Percentiles rank a stretch among this genome's conserved stretches.
phyloP scores from a whole-genome alignment of 2,113 vertebrate species.

The Sebastes fasciatus region DNA sequence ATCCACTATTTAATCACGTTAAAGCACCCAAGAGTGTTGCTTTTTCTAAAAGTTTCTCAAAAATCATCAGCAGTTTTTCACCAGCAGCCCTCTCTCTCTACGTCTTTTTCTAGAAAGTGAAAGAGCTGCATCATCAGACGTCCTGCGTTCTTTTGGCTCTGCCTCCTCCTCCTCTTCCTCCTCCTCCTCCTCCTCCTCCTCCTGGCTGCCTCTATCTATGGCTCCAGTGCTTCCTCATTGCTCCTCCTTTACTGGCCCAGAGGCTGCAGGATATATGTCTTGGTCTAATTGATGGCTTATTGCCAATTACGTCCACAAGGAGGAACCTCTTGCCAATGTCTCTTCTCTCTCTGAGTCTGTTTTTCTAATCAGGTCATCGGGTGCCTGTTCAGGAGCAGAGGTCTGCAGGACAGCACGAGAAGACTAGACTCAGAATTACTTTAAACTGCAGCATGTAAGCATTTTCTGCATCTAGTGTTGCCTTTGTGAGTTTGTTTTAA shows the following conservation, averaged over 20 bases:
- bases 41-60: neutral
- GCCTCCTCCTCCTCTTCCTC: constrained; percentile 3
- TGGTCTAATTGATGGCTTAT: constrained; percentile 43
- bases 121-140: constrained; percentile 51
- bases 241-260: constrained; percentile 22
- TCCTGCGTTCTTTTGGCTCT: constrained; percentile 30
- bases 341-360: constrained; percentile 4
- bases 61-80: constrained; percentile 13
- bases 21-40: neutral
- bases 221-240: constrained; percentile 23
- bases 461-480: neutral
- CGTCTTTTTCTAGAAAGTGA: neutral
- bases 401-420: neutral
- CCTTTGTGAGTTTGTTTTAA: neutral
- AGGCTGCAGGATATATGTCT: constrained; percentile 42
- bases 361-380: constrained; percentile 24
- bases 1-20: neutral
- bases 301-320: constrained; percentile 21
- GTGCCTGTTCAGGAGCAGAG: neutral
- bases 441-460: neutral
- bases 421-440: neutral
- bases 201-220: constrained; percentile 16
- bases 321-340: constrained; percentile 11
- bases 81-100: neutral
- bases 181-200: neutral